These are phyloP conservation scores for Drosophila mettleri DNA, from an alignment of 2,888 invertebrate genomes.

Conservation along the genomic window DNA sequence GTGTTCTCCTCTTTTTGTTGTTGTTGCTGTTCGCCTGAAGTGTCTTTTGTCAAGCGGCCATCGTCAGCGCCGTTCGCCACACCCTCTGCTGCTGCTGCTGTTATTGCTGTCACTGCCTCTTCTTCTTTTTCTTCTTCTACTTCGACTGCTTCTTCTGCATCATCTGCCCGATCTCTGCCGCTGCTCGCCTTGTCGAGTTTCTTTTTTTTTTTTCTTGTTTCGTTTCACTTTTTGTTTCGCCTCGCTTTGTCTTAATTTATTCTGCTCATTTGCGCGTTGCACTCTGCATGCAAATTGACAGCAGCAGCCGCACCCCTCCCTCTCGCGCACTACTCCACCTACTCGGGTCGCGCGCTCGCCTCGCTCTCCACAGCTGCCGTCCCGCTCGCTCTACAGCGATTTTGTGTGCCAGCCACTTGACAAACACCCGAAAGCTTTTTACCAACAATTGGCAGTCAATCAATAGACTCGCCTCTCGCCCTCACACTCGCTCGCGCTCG, in stretches of 20 bases:
- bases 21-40: constrained; percentile 37
- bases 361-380: constrained; percentile 15
- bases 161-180: constrained; percentile 24
- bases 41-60: constrained; percentile 77
- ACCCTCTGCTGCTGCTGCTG: constrained; percentile 29
- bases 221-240: constrained; percentile 9
- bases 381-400: constrained; percentile 20
- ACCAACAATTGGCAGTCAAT: constrained; percentile 60
- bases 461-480: constrained; percentile 40
- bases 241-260: constrained; percentile 65
- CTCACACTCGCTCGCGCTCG: constrained; percentile 6
- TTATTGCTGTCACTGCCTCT: constrained; percentile 8
- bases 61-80: constrained; percentile 59
- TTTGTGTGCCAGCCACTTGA: constrained; percentile 53
- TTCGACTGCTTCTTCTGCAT: constrained; percentile 24
- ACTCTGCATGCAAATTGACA: constrained; percentile 56
- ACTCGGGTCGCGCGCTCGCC: neutral
- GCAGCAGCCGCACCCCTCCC: constrained; percentile 12
- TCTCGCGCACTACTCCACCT: neutral
- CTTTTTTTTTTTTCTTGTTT: neutral
- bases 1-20: constrained; percentile 7
- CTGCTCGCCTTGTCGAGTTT: neutral
- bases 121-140: constrained; percentile 16
- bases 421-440: constrained; percentile 77
- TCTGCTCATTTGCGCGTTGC: constrained; percentile 66